Conservation (phyloP, 1,140 invertebrate genomes). For the Diabrotica undecimpunctata region DNA sequence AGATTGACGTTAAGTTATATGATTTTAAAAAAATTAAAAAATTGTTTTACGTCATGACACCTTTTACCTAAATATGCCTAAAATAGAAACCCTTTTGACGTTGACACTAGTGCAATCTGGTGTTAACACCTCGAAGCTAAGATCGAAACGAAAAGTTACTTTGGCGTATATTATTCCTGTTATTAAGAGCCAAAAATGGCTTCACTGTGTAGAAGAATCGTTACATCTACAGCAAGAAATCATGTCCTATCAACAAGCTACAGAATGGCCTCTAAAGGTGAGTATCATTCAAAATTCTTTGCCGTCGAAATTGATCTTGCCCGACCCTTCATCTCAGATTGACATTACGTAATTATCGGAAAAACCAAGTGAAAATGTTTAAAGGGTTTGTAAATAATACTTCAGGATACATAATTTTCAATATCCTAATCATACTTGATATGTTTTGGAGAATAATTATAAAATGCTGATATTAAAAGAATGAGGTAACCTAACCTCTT, state of each 20-base stretch:
- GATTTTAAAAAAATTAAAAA: too few species aligned
- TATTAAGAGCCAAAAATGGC: constrained; percentile 51
- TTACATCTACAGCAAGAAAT: constrained; percentile 51
- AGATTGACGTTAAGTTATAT: too few species aligned
- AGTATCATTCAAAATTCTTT: constrained; percentile 4
- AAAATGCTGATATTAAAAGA: too few species aligned
- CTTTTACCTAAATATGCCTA: too few species aligned
- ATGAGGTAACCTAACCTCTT: constrained; percentile 14
- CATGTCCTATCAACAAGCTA: constrained; percentile 49
- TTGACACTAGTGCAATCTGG: not conserved
- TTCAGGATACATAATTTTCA: too few species aligned
- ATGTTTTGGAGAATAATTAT: too few species aligned
- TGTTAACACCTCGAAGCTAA: not conserved
- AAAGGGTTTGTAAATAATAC: too few species aligned
- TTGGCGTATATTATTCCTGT: constrained; percentile 4
- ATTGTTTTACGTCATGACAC: too few species aligned
- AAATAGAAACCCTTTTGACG: too few species aligned
- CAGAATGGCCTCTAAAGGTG: constrained; percentile 50
- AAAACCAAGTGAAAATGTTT: constrained; percentile 5
- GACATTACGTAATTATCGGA: constrained; percentile 32
- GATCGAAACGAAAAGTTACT: not conserved
- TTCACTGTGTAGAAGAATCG: constrained; percentile 53
- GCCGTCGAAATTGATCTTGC: constrained; percentile 4
- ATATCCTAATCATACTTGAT: too few species aligned
- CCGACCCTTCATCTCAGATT: constrained; percentile 9